A percentile compares a stretch with the other conserved stretches of the same genome.
Evolutionary conservation across 2,888 invertebrate species (phyloP).

Genomic region (Cantharis flavilabris): DNA sequence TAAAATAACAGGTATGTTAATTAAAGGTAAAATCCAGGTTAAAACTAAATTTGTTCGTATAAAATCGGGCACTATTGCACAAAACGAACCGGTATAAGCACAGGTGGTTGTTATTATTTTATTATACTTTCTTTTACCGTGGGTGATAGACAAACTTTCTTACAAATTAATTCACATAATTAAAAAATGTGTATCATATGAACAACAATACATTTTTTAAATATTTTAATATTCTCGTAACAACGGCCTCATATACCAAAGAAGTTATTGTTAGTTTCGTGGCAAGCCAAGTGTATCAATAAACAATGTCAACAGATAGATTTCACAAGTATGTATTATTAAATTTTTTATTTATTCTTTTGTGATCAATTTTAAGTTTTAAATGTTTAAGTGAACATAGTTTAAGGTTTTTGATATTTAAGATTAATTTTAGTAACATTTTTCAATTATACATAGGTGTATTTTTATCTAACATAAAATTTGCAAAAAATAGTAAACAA

Average conservation of each 20-base stretch:
- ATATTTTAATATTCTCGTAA: neutral
- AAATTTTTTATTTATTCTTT: neutral
- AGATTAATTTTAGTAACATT: neutral
- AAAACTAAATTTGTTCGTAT: neutral
- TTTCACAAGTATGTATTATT: conserved; percentile 64
- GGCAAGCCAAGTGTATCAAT: conserved; percentile 26
- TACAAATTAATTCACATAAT: neutral
- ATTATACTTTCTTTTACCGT: neutral
- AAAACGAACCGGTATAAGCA: neutral
- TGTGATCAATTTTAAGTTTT: neutral
- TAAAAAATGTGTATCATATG: neutral
- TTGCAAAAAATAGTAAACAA: no score
- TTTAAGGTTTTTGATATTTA: neutral
- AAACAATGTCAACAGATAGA: conserved; percentile 63
- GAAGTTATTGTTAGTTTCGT: conserved; percentile 9
- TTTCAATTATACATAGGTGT: neutral
- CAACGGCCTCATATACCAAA: neutral
- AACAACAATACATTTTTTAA: neutral
- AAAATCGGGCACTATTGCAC: neutral
- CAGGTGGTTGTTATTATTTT: neutral
- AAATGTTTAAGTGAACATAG: neutral
- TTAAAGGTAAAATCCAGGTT: neutral
- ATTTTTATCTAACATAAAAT: no score
- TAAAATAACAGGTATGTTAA: neutral
- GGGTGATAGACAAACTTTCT: neutral